phyloP scores from a whole-genome alignment of 2,888 invertebrate genomes.

The Bombylius discolor region DNA sequence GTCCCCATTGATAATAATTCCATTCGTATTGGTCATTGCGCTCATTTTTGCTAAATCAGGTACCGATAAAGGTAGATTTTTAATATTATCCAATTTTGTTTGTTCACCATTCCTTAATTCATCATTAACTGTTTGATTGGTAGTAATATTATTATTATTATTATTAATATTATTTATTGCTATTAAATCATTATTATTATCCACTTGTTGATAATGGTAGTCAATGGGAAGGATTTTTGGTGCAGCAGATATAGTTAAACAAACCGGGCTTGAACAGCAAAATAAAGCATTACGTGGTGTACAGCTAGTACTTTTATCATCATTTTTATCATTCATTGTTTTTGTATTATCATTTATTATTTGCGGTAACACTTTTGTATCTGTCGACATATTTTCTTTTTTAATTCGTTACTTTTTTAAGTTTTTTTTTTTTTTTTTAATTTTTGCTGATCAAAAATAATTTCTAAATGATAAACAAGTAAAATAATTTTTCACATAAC shows the following conservation, averaged over 20 bases:
- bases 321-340: neutral
- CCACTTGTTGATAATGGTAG: neutral
- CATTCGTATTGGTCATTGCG: slow-evolving; percentile 18
- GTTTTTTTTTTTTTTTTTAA: too few species aligned
- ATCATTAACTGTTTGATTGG: neutral
- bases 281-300: slow-evolving; percentile 37
- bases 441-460: too few species aligned
- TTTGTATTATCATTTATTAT: slow-evolving; percentile 1
- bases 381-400: slow-evolving; percentile 2
- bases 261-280: slow-evolving; percentile 20
- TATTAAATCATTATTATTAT: neutral
- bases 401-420: too few species aligned
- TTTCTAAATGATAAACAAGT: too few species aligned
- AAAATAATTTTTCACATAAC: too few species aligned
- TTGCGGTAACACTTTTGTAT: neutral
- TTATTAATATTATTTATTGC: neutral
- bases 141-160: neutral
- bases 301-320: slow-evolving; percentile 26
- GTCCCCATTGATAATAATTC: slow-evolving; percentile 18
- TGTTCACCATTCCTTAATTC: neutral
- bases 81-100: neutral
- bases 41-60: slow-evolving; percentile 29
- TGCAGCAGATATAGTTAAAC: slow-evolving; percentile 16
- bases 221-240: slow-evolving; percentile 5
- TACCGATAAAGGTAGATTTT: slow-evolving; percentile 20